Conservation (phyloP, 2,888 invertebrate genomes). For the Polydrusus pterygomalis region DNA sequence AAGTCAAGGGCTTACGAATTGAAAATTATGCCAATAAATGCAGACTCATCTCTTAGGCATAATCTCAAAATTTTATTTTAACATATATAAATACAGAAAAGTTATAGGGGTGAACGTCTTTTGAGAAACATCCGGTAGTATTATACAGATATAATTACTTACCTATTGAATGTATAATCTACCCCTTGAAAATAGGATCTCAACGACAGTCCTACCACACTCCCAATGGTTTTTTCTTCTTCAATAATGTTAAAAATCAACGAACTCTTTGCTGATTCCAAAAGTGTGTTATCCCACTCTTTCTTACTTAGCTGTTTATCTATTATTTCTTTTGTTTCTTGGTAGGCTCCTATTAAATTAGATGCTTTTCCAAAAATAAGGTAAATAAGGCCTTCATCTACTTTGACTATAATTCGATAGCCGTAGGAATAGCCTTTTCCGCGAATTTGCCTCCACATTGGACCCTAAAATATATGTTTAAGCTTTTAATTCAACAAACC, state of each 20-base stretch:
- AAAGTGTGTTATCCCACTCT: conserved; percentile 82
- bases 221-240: conserved; percentile 85
- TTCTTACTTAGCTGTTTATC: conserved; percentile 78
- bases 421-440: conserved; percentile 91
- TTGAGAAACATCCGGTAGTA: no score
- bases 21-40: no score
- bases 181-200: conserved; percentile 82
- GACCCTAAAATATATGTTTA: conserved; percentile 77
- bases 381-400: conserved; percentile 82
- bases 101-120: no score
- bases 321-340: conserved; percentile 83
- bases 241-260: conserved; percentile 91
- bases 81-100: no score
- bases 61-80: no score
- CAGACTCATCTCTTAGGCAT: no score
- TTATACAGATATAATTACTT: conserved; percentile 46
- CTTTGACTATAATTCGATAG: conserved; percentile 79
- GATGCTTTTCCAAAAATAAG: conserved; percentile 85
- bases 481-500: not conserved
- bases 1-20: no score
- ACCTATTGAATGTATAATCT: conserved; percentile 81
- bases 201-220: conserved; percentile 83
- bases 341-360: conserved; percentile 86
- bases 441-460: conserved; percentile 91
- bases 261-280: conserved; percentile 90